Conservation (phyloP, 2,888 invertebrate genomes). For the Homarus gammarus region DNA sequence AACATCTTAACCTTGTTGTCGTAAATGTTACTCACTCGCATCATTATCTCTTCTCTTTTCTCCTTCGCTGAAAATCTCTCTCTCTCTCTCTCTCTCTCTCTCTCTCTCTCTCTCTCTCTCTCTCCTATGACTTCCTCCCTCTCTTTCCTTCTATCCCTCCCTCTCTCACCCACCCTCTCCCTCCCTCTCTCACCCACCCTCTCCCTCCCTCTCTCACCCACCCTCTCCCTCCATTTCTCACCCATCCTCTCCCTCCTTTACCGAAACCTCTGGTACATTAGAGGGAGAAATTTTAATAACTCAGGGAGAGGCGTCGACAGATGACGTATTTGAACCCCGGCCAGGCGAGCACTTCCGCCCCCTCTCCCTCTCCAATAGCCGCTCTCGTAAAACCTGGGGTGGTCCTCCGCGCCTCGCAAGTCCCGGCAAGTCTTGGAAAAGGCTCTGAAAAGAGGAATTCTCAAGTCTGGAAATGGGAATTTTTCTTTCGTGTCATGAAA, state of each 20-base stretch:
- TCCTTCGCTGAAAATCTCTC: neutral
- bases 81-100: neutral
- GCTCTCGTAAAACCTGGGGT: slow-evolving; percentile 22
- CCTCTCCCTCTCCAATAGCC: slow-evolving; percentile 10
- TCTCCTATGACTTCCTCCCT: no score
- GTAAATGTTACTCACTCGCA: neutral
- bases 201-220: neutral
- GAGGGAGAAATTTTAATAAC: slow-evolving; percentile 15
- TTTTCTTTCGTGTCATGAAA: neutral
- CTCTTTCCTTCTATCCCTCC: neutral
- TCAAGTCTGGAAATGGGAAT: neutral
- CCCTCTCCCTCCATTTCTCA: slow-evolving; percentile 8
- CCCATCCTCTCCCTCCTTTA: no score
- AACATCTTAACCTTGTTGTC: neutral
- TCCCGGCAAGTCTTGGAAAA: neutral
- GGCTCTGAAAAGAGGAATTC: slow-evolving; percentile 10
- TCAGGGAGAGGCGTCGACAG: neutral
- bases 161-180: neutral
- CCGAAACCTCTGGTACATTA: neutral
- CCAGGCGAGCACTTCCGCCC: slow-evolving; percentile 11
- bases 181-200: neutral
- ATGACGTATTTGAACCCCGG: slow-evolving; percentile 31
- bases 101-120: neutral
- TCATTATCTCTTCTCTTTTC: neutral
- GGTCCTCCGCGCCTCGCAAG: neutral